Evolutionary conservation across 2,113 vertebrate species (phyloP).

Genomic region (Edolisoma coerulescens): DNA sequence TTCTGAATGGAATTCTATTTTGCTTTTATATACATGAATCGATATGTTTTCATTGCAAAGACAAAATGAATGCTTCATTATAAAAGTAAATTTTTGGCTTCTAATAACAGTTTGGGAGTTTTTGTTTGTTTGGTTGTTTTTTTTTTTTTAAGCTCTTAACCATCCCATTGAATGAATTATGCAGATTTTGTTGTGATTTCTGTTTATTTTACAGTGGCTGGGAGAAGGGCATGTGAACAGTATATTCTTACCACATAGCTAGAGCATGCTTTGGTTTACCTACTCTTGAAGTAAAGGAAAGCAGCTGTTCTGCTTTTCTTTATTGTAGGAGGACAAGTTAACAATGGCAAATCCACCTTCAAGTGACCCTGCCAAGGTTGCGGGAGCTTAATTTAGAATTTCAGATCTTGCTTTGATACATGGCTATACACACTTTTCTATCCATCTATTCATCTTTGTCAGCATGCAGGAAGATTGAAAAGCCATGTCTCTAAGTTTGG

Average conservation of each 20-base stretch:
- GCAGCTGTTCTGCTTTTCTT: neutral
- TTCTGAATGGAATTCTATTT: neutral
- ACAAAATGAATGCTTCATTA: neutral
- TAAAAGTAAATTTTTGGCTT: neutral
- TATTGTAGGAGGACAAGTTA: neutral
- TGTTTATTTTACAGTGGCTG: neutral
- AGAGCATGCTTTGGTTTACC: neutral
- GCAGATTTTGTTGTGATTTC: neutral
- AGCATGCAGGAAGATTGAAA: neutral
- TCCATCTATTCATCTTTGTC: constrained; percentile 6
- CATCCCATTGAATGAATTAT: neutral
- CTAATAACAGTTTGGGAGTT: neutral
- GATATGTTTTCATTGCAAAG: neutral
- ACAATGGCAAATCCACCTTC: neutral
- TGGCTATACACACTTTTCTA: neutral
- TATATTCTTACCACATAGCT: neutral
- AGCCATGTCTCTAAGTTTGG: neutral
- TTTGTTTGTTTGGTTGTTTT: neutral
- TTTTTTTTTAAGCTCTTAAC: neutral
- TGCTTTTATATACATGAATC: neutral
- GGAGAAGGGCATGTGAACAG: neutral
- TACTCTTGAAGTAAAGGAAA: neutral
- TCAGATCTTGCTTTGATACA: neutral
- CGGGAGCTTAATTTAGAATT: neutral
- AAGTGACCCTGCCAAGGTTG: neutral